Percentiles rank a stretch among this genome's conserved stretches.
These are phyloP conservation scores for Triops cancriformis DNA, from an alignment of 1,140 invertebrate species.

Conservation along the genomic window DNA sequence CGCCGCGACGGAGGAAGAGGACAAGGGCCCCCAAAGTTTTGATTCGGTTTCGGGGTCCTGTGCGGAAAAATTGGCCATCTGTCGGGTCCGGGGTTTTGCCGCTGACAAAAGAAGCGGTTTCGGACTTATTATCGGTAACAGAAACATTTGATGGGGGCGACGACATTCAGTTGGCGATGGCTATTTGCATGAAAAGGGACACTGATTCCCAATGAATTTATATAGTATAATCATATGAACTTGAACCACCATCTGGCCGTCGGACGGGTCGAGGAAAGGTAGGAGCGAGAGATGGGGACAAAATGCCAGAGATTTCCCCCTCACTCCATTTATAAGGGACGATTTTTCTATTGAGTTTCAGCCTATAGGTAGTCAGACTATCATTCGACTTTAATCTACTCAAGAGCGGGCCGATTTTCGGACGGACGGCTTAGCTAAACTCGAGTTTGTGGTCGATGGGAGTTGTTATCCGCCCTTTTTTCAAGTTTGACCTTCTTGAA, in stretches of 20 bases:
- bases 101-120: constrained; percentile 13
- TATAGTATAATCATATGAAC: constrained; percentile 14
- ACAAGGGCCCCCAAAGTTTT: not conserved
- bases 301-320: not conserved
- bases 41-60: not conserved
- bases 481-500: too few species aligned
- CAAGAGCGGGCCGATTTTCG: not conserved
- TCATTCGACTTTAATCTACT: not conserved
- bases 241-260: not conserved
- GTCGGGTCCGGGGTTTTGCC: not conserved
- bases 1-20: not conserved
- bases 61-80: constrained; percentile 5
- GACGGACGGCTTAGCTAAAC: not conserved
- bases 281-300: not conserved
- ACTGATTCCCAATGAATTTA: constrained; percentile 14
- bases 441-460: too few species aligned
- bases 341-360: not conserved
- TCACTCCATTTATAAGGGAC: not conserved
- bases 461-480: too few species aligned
- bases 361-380: not conserved
- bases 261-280: not conserved
- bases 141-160: constrained; percentile 8
- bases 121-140: constrained; percentile 11
- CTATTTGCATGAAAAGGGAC: constrained; percentile 7
- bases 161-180: not conserved